A percentile compares a stretch with the other conserved stretches of the same genome.
Conservation (phyloP, 2,797 vertebrate genomes). For the Poeciliopsis turneri region DNA sequence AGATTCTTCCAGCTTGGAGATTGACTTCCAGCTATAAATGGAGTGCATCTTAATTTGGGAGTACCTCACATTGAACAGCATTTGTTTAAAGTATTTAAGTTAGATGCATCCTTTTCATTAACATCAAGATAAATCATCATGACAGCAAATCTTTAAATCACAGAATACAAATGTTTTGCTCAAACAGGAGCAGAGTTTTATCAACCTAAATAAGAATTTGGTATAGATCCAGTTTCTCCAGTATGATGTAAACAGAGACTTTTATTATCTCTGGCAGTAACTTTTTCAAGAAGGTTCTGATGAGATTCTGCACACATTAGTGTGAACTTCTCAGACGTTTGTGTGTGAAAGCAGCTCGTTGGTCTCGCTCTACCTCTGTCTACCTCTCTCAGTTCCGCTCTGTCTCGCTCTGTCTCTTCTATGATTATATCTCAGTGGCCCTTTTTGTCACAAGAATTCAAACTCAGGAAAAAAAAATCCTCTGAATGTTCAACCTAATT, state of each 20-base stretch:
- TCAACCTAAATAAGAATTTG: neutral
- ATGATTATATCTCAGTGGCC: slow-evolving; percentile 86
- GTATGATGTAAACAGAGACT: neutral
- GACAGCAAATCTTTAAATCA: neutral
- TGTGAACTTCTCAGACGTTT: neutral
- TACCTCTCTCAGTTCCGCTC: slow-evolving; percentile 59
- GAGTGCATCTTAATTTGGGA: neutral
- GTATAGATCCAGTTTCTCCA: neutral
- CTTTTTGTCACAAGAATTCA: slow-evolving; percentile 92
- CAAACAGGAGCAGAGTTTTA: neutral
- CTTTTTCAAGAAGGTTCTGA: neutral
- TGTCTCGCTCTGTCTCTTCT: slow-evolving; percentile 45
- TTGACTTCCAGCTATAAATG: neutral
- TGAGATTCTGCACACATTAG: neutral
- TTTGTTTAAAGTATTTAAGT: neutral
- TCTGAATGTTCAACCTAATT: slow-evolving; percentile 99
- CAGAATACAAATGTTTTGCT: neutral
- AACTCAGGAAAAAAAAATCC: slow-evolving; percentile 96
- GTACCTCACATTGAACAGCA: neutral
- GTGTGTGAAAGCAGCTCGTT: slow-evolving; percentile 24
- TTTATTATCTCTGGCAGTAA: neutral
- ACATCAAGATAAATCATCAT: neutral
- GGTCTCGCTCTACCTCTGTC: slow-evolving; percentile 42
- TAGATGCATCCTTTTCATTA: neutral
- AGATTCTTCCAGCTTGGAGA: neutral